Evolutionary conservation across 2,888 invertebrate genomes (phyloP).

Genomic region (Leptinotarsa juncta): DNA sequence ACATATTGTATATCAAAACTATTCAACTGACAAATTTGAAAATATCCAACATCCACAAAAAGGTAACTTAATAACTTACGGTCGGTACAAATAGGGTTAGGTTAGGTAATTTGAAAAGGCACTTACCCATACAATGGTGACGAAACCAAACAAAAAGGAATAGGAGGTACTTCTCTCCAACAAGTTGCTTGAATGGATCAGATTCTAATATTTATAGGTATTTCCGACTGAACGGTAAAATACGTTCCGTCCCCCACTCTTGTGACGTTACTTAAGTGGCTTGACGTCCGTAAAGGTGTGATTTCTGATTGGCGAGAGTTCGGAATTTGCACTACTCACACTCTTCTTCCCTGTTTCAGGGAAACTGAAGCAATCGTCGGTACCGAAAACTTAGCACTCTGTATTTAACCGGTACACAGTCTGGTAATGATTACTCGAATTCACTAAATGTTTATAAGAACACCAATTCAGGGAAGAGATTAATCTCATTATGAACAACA

Average conservation of each 20-base stretch:
- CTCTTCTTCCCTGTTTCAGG: neutral
- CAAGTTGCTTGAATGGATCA: slow-evolving; percentile 2
- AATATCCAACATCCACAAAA: neutral
- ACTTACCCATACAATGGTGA: slow-evolving; percentile 71
- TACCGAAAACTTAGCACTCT: slow-evolving; percentile 38
- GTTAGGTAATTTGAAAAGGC: neutral
- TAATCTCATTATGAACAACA: slow-evolving; percentile 56
- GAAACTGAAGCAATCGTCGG: slow-evolving; percentile 1
- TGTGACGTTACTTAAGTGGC: slow-evolving; percentile 30
- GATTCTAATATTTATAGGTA: slow-evolving; percentile 12
- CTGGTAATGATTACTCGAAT: slow-evolving; percentile 58
- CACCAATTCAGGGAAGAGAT: slow-evolving; percentile 56
- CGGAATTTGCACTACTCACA: neutral
- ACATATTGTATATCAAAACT: too few relatives aligned
- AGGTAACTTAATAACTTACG: neutral
- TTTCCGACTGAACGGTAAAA: slow-evolving; percentile 26
- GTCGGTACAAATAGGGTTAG: neutral
- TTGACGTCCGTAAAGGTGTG: slow-evolving; percentile 5
- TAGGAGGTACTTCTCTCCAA: slow-evolving; percentile 31
- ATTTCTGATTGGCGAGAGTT: slow-evolving; percentile 15
- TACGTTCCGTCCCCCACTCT: slow-evolving; percentile 26
- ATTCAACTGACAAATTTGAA: neutral
- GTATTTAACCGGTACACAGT: slow-evolving; percentile 54
- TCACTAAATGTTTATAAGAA: slow-evolving; percentile 58
- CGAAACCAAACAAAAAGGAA: slow-evolving; percentile 51